phyloP scores from a whole-genome alignment of 1,140 invertebrate genomes.

The Caenorhabditis latens region DNA sequence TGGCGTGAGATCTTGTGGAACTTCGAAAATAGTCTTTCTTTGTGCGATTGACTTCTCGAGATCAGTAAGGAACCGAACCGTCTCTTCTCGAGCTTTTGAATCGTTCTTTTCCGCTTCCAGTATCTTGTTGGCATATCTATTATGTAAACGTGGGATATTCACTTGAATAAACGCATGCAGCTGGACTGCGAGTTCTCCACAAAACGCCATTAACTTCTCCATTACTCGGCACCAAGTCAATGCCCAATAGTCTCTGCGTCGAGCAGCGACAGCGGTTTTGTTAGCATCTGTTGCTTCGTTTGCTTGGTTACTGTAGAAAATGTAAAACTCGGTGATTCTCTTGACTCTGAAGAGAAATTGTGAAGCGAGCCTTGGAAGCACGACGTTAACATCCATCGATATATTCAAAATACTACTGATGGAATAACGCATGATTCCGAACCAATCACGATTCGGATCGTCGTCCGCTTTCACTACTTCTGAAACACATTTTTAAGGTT shows the following conservation, averaged over 20 bases:
- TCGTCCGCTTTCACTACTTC: conserved; percentile 26
- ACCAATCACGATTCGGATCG: conserved; percentile 38
- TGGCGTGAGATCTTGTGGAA: conserved; percentile 10
- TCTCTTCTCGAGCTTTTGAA: not conserved
- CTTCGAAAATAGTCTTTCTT: conserved; percentile 13
- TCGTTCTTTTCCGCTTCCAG: conserved; percentile 2
- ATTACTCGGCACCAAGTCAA: conserved; percentile 22
- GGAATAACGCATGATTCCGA: not conserved
- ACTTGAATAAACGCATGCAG: conserved; percentile 18
- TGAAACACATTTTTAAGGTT: not conserved
- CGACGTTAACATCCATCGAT: conserved; percentile 12
- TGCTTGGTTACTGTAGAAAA: not conserved
- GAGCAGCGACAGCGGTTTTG: not conserved
- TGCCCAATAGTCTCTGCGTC: conserved; percentile 14
- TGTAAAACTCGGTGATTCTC: not conserved
- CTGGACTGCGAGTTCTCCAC: conserved; percentile 18
- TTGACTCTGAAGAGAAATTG: conserved; percentile 13
- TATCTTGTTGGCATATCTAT: not conserved
- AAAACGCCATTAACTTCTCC: conserved; percentile 31
- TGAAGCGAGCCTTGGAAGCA: conserved; percentile 14
- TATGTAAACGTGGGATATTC: not conserved
- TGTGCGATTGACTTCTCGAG: conserved; percentile 9
- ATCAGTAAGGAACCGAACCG: not conserved
- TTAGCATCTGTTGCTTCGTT: not conserved
- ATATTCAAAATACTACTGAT: not conserved